Evolutionary conservation across 2,113 vertebrate species (phyloP).

Genomic region (Pluvianellus socialis): DNA sequence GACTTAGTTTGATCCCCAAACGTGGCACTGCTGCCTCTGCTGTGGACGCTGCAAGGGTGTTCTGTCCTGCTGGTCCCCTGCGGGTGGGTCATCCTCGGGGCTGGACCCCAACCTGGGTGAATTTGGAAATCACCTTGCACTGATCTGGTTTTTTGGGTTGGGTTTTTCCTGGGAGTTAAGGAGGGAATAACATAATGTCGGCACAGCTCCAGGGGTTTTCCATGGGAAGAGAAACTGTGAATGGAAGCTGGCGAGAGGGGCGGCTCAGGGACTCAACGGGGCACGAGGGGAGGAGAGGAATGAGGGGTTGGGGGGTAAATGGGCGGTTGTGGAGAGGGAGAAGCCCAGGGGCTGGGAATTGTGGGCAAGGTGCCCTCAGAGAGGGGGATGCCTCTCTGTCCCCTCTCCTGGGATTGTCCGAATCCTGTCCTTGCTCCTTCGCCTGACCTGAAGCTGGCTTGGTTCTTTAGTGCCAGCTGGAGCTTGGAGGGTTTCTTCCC

Average conservation of each 20-base stretch:
- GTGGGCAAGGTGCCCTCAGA: not conserved
- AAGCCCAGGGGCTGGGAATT: not conserved
- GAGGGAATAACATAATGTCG: not conserved
- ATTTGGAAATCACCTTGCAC: not conserved
- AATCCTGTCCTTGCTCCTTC: not conserved
- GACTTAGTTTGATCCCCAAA: not conserved
- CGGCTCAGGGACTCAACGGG: not conserved
- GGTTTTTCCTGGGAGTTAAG: not conserved
- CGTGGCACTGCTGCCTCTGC: not conserved
- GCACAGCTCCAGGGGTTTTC: not conserved
- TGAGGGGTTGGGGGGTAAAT: not conserved
- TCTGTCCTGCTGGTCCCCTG: not conserved
- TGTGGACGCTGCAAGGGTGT: accelerated
- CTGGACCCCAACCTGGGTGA: not conserved
- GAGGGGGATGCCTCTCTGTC: not conserved
- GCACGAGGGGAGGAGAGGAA: not conserved
- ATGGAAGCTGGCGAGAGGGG: not conserved
- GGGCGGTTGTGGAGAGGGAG: not conserved
- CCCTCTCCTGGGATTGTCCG: not conserved
- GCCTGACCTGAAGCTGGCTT: not conserved
- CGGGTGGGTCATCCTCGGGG: accelerated
- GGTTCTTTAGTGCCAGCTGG: not conserved
- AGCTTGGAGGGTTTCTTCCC: not conserved
- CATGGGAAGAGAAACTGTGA: not conserved
- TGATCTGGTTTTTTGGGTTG: not conserved